These are phyloP conservation scores for Plagiodera versicolora DNA, from an alignment of 2,888 invertebrate genomes.

Conservation along the genomic window DNA sequence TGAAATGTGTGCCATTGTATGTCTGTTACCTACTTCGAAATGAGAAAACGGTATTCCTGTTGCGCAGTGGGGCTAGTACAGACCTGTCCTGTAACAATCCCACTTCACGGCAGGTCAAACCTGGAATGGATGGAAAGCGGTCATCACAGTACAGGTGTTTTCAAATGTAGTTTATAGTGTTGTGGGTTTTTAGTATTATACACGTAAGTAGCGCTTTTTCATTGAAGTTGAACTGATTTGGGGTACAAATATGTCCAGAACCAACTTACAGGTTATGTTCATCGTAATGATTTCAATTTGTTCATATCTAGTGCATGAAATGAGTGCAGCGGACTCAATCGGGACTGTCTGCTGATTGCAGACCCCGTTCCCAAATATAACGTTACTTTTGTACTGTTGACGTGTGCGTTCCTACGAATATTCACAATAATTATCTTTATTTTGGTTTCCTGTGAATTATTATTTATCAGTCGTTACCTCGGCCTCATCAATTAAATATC, in stretches of 20 bases:
- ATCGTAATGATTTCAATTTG: constrained; percentile 40
- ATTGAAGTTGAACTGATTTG: constrained; percentile 21
- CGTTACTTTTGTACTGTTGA: constrained; percentile 48
- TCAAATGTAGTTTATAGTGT: constrained; percentile 50
- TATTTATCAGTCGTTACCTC: constrained; percentile 2
- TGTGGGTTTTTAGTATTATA: constrained; percentile 24
- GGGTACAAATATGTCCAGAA: constrained; percentile 16
- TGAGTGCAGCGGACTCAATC: constrained; percentile 50
- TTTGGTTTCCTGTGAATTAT: constrained; percentile 18
- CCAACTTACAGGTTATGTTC: constrained; percentile 39
- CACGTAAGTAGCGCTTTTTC: constrained; percentile 34
- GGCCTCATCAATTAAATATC: constrained; percentile 9
- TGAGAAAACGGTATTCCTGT: constrained; percentile 18
- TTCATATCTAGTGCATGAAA: constrained; percentile 53
- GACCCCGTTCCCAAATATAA: constrained; percentile 50
- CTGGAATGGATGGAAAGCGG: constrained; percentile 58
- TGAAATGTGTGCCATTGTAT: neutral
- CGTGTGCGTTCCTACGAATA: constrained; percentile 30
- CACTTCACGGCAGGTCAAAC: constrained; percentile 55
- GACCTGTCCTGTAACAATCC: constrained; percentile 48
- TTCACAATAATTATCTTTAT: constrained; percentile 6
- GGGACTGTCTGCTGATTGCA: constrained; percentile 39
- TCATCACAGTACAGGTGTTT: constrained; percentile 56
- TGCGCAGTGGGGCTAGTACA: constrained; percentile 32
- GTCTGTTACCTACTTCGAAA: neutral